Evolutionary conservation across 2,797 vertebrate species (phyloP).

Genomic region (Microctenopoma steveboyesi): DNA sequence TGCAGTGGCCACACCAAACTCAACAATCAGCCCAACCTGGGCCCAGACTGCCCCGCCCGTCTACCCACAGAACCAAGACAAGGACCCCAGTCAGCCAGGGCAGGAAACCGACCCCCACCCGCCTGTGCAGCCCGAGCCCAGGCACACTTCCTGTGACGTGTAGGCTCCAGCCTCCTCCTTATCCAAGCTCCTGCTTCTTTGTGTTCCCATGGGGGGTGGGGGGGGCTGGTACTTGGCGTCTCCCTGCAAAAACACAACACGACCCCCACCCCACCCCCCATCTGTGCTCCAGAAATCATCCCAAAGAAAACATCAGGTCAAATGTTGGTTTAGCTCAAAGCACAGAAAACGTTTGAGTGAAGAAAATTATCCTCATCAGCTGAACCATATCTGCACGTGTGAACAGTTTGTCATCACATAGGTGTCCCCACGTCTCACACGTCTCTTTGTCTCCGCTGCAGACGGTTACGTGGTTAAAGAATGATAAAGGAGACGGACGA

Average conservation of each 20-base stretch:
- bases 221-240: conserved; percentile 18
- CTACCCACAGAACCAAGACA: conserved; percentile 55
- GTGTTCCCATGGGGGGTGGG: conserved; percentile 37
- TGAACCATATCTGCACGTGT: too few relatives aligned
- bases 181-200: conserved; percentile 44
- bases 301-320: not conserved
- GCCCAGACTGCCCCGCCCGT: conserved; percentile 53
- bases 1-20: conserved; percentile 59
- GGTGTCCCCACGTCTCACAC: too few relatives aligned
- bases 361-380: too few relatives aligned
- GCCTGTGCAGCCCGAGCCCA: not conserved
- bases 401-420: too few relatives aligned
- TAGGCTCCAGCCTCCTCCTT: conserved; percentile 22
- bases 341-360: too few relatives aligned
- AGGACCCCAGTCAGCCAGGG: conserved; percentile 65
- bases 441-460: too few relatives aligned
- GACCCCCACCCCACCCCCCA: not conserved
- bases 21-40: conserved; percentile 54
- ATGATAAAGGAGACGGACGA: too few relatives aligned
- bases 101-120: conserved; percentile 66
- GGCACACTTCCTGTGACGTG: conserved; percentile 41
- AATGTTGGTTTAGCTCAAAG: too few relatives aligned
- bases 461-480: too few relatives aligned
- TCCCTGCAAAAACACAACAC: conserved; percentile 25
- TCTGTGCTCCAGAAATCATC: conserved; percentile 2